Base-by-base conservation (phyloP, 2,888 invertebrate genomes). In the Diaphora mendica region DNA sequence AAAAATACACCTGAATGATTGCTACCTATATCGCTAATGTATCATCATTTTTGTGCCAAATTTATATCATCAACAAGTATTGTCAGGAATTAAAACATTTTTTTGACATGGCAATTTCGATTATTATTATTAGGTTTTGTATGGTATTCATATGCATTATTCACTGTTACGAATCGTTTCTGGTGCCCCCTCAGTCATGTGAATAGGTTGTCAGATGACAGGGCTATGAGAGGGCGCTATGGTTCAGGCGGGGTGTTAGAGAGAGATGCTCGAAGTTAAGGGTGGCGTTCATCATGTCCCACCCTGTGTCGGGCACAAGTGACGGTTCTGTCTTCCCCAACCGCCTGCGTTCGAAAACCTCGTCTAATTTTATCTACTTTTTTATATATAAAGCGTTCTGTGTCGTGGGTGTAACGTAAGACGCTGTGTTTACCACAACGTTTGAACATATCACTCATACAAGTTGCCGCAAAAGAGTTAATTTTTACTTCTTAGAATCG, bases 101-200 rank as follows among this genome's bases (percentile, higher is more conserved):
- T 82, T 77, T 78, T 75, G 72, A 75, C 80, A 78, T 80, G 80
- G 79, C 77, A 79, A 82, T 85, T 83, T 83, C 77, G 74, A 77
- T 83, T 91, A 92, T 92, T 92, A 91, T 92, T 92, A 91, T 91
- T 92, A 90, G 89, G 90, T 90, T 90, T 88, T 82, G 82, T 83
- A 81, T 80, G 82, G 78, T 85, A 87, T 90, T 92, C 89, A 90
- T 90, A 93, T 92, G 93, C 91, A 94, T 93, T 94, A 94, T 93
- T 93, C 94, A 93, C 92, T 93, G 94, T 94, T 93, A 92, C 93
- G 93, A 94, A 92, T 94, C 92, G 93, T 90, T 92, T 90, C 91
- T 93, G 92, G 93, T 93, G 86, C 89, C 91, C 93, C 93, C 92
- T 91, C 76, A 82, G 77, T 76, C 86, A 88, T 91, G 90, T 91